These are phyloP conservation scores for Zaprionus kolodkinae DNA, from an alignment of 1,140 invertebrate species.

Conservation along the genomic window DNA sequence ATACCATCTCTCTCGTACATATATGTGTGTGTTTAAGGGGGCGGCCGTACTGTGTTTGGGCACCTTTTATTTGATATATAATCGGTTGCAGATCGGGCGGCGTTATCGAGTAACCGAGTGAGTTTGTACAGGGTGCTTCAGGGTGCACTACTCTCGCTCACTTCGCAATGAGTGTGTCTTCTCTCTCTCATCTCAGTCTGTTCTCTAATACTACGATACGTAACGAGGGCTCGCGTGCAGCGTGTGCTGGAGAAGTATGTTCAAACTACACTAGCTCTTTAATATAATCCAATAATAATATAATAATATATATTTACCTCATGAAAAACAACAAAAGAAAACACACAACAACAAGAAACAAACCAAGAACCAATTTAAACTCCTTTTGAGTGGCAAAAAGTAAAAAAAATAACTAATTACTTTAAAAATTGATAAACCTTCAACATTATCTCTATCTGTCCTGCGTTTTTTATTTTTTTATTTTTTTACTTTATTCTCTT, in stretches of 20 bases:
- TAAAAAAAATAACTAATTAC: conserved; percentile 31
- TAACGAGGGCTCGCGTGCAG: conserved; percentile 82
- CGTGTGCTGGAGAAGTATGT: conserved; percentile 82
- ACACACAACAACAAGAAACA: conserved; percentile 46
- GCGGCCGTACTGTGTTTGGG: no score
- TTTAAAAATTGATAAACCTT: conserved; percentile 23
- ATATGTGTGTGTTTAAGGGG: conserved; percentile 23
- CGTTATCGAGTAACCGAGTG: conserved; percentile 58
- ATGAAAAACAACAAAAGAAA: conserved; percentile 43
- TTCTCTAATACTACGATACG: conserved; percentile 57
- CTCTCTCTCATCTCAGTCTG: conserved; percentile 55
- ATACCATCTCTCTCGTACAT: conserved; percentile 36
- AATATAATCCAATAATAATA: conserved; percentile 40
- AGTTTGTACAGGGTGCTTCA: conserved; percentile 39
- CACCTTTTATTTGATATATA: conserved; percentile 25
- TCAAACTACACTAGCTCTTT: conserved; percentile 71
- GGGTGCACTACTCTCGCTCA: conserved; percentile 36
- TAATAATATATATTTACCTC: conserved; percentile 23
- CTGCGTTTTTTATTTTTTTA: neutral
- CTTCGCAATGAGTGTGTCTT: neutral
- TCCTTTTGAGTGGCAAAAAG: conserved; percentile 32
- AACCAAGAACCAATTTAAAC: conserved; percentile 34
- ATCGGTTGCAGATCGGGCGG: conserved; percentile 28
- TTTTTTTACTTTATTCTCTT: conserved; percentile 31
- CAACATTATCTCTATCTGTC: conserved; percentile 36